These are phyloP conservation scores for Scleropages formosus DNA, from an alignment of 2,797 vertebrate genomes.

Conservation along the genomic window DNA sequence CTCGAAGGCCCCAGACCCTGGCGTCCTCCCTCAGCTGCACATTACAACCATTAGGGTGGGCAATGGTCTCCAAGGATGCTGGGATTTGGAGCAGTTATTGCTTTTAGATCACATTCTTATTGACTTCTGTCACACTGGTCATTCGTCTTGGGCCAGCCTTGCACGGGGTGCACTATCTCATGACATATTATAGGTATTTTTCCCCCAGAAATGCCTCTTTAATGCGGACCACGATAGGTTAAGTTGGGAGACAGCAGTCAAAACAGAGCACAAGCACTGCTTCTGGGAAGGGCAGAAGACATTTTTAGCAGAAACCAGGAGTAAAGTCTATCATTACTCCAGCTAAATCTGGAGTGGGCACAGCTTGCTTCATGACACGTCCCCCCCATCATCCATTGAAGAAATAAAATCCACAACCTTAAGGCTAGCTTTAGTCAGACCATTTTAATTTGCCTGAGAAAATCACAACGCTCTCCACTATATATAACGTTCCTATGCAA, in stretches of 20 bases:
- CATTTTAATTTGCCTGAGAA: neutral
- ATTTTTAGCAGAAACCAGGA: neutral
- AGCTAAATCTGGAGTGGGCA: neutral
- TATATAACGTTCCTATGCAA: neutral
- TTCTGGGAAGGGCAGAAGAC: slow-evolving; percentile 36
- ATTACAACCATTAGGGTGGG: slow-evolving; percentile 53
- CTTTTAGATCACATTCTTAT: slow-evolving; percentile 81
- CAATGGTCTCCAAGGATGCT: slow-evolving; percentile 63
- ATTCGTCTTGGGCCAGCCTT: slow-evolving; percentile 77
- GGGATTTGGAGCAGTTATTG: slow-evolving; percentile 66
- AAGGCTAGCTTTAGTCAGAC: neutral
- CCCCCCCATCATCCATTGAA: slow-evolving; percentile 1
- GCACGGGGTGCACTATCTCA: slow-evolving; percentile 65
- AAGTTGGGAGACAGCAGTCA: slow-evolving; percentile 62
- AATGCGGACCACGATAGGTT: slow-evolving; percentile 75
- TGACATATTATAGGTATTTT: slow-evolving; percentile 77
- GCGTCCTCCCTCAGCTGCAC: slow-evolving; percentile 67
- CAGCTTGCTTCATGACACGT: neutral
- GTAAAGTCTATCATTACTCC: neutral
- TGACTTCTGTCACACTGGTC: slow-evolving; percentile 76
- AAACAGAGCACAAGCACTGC: slow-evolving; percentile 47
- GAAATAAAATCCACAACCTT: neutral
- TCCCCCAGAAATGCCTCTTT: slow-evolving; percentile 67
- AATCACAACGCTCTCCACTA: no score
- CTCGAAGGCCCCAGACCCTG: slow-evolving; percentile 45